Evolutionary conservation across 2,797 vertebrate species (phyloP), one percentile per base, ranked within the genome.

Genomic region (Cetoscarus ocellatus): DNA sequence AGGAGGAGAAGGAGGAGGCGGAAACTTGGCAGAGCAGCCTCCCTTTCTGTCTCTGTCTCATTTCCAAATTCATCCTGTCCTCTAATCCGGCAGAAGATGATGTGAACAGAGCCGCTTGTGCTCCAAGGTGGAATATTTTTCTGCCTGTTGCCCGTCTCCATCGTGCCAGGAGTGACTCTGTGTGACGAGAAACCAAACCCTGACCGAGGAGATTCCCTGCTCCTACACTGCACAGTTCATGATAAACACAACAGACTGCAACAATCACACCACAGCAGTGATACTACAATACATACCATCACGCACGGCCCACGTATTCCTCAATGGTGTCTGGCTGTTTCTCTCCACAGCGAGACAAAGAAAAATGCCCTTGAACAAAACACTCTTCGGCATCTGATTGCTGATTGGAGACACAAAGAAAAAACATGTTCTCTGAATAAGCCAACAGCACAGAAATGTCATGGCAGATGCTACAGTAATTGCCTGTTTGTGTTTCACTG

Each of bases 391-490:
- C 39, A 39, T 64, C 74, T 27, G 56, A 66, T 62, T 58, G 55
- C 65, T 74, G 75, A 81, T 75, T 60, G 34, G 45, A 72, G 70
- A 79, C 50, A 61, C 66, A 70, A 39, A 51, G 54, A 58, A 47
- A n/a, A 83, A 74, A 62, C 18, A 19, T 49, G n/a, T 48, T 42
- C 78, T 83, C 69, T 61, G 13, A 66, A 78, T 60, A 80, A 83
- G 80, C 43, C 14, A 82, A 70, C 47, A 79, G 40, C 58, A 54
- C 15, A 65, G 70, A 89, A 90, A 90, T 86, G 82, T 85, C 82
- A 84, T 65, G 79, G 84, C 85, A 84, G 83, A 75, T 70, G 51
- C 64, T 34, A 42, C 67, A 76, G 77, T 88, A 90, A 91, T 87
- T 87, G 82, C 63, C 84, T 89, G 86, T 83, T 86, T 91, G 79